phyloP scores from a whole-genome alignment of 2,797 vertebrate genomes.

The Iguana delicatissima region DNA sequence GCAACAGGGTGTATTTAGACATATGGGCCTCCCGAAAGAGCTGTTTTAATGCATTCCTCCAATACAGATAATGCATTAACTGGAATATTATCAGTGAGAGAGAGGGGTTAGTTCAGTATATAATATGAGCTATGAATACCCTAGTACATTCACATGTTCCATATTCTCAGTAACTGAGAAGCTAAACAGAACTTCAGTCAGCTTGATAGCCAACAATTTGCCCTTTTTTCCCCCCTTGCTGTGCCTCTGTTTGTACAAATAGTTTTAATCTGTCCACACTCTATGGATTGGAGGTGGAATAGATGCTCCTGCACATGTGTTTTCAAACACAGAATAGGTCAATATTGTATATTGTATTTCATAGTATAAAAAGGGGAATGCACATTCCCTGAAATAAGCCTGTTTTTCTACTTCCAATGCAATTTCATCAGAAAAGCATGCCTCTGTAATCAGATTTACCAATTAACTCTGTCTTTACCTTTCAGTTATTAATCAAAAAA shows the following conservation, averaged over 20 bases:
- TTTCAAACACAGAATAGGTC: not conserved
- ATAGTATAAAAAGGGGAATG: too few relatives aligned
- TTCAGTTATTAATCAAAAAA: too few relatives aligned
- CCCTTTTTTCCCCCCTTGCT: not conserved
- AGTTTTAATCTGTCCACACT: not conserved
- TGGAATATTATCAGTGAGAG: not conserved
- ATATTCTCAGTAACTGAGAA: not conserved
- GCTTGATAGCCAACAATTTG: not conserved
- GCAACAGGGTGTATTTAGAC: not conserved
- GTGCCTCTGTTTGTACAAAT: not conserved
- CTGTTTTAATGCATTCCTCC: too few relatives aligned
- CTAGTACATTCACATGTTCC: not conserved
- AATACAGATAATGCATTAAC: not conserved
- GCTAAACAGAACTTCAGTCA: not conserved
- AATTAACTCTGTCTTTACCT: too few relatives aligned
- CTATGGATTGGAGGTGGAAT: too few relatives aligned
- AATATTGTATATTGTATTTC: not conserved
- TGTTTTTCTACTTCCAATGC: too few relatives aligned
- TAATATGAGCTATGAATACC: too few relatives aligned
- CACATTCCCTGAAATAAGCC: too few relatives aligned
- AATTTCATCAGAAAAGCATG: too few relatives aligned
- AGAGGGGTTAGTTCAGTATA: too few relatives aligned
- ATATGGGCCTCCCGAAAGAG: not conserved
- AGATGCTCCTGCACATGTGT: not conserved
- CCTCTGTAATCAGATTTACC: too few relatives aligned